These are phyloP conservation scores for Tenodera sinensis DNA, from an alignment of 2,888 invertebrate species.

Conservation along the genomic window DNA sequence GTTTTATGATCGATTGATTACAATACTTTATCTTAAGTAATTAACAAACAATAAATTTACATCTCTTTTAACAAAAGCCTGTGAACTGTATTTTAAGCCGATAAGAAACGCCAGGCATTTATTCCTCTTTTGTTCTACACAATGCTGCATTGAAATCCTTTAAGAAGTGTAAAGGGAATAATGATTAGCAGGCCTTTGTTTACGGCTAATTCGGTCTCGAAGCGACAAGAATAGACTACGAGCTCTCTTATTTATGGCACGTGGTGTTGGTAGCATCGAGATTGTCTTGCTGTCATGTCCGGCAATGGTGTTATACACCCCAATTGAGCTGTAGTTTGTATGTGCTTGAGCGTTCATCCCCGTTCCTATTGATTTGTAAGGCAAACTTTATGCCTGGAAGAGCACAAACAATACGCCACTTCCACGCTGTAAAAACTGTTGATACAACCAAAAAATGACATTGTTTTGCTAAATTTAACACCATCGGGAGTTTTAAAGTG, in stretches of 20 bases:
- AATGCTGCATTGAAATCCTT: neutral
- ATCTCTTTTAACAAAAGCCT: no score
- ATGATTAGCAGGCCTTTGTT: neutral
- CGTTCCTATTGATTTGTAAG: neutral
- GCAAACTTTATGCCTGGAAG: neutral
- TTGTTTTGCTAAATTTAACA: no score
- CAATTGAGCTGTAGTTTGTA: neutral
- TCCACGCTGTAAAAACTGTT: neutral
- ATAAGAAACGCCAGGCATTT: no score
- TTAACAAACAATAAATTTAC: no score
- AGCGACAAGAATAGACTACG: neutral
- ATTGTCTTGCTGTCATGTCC: neutral
- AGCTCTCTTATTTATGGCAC: neutral
- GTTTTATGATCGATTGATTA: no score
- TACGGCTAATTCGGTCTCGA: neutral
- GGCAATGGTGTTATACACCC: no score
- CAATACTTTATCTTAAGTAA: no score
- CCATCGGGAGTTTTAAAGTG: no score
- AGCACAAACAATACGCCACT: neutral
- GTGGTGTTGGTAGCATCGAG: neutral
- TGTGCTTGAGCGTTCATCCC: neutral
- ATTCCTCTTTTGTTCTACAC: no score
- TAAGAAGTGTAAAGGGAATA: neutral
- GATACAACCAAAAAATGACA: neutral
- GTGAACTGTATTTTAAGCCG: no score